Base-by-base conservation (phyloP, 2,888 invertebrate genomes). In the Cyclophora albipunctata region DNA sequence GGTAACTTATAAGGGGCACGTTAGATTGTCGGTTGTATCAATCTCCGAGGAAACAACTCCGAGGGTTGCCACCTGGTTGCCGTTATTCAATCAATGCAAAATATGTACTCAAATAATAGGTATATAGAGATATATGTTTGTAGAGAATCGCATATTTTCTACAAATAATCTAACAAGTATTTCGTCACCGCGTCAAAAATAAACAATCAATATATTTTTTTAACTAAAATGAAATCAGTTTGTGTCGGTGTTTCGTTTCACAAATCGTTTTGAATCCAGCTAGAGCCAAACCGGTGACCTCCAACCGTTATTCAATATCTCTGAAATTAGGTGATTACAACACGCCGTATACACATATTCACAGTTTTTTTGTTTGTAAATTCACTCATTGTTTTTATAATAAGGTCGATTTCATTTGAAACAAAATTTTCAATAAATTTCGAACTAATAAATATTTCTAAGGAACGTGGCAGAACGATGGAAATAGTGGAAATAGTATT, bases 251-350 rank as follows among this genome's bases (percentile, higher is more conserved):
- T 64, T 54, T 45, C 44, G 47, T 64, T 62, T 54, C 64, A 56
- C 57, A 48, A 57, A 59, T 61, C 58, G 62, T 58, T 54, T 59
- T 55, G 52, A 52, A 57, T 33, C 40, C 45, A 34, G 48, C 53
- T 47, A 47, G 52, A 57, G 69, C 72, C 72, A 72, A 70, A 56
- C 58, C 53, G 51, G 58, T 67, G 79, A 79, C 78, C 81, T 79
- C 76, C 72, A 58, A 46, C 42, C 66, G 73, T 75, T 72, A 79
- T 78, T 76, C 71, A 71, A 77, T 79, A 78, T 77, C 75, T 75
- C 81, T 80, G 70, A 73, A 82, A 78, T 82, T 83, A 83, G 80
- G 77, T 64, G 64, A 79, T 83, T 84, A 79, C 84, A 77, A 73
- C 80, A 83, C 72, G 63, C 69, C 69, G 71, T 68, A n/a, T n/a